Evolutionary conservation across 1,140 invertebrate species (phyloP).

Genomic region (Monochamus saltuarius): DNA sequence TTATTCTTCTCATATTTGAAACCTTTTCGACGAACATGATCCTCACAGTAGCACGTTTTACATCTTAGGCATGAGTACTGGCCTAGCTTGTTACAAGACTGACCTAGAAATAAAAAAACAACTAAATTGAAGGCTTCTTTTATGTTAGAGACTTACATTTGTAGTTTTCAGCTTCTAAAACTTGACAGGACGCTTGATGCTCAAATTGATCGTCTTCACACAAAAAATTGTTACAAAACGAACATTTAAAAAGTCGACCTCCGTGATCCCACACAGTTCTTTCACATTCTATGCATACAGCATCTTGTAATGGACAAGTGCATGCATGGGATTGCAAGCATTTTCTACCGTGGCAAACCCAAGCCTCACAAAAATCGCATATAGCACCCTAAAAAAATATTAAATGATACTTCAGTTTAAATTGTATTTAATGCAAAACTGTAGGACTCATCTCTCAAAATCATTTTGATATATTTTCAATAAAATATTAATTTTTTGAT

Average conservation of each 20-base stretch:
- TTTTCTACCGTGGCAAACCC: slow-evolving; percentile 92
- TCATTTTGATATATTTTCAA: too few species aligned
- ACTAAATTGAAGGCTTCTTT: slow-evolving; percentile 8
- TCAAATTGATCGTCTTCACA: slow-evolving; percentile 99
- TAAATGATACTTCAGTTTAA: too few species aligned
- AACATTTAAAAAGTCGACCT: slow-evolving; percentile 88
- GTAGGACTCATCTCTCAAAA: too few species aligned
- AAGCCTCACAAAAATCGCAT: slow-evolving; percentile 97
- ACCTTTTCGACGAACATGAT: slow-evolving; percentile 90
- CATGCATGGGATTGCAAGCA: slow-evolving; percentile 92
- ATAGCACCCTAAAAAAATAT: slow-evolving; percentile 76
- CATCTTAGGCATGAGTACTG: slow-evolving; percentile 94
- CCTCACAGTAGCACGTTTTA: slow-evolving; percentile 95
- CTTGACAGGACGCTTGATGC: slow-evolving; percentile 96
- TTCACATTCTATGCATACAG: slow-evolving; percentile 89
- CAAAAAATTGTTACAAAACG: slow-evolving; percentile 86
- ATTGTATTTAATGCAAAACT: too few species aligned
- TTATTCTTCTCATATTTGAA: slow-evolving; percentile 91
- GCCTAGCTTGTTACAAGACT: slow-evolving; percentile 91
- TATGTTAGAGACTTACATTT: slow-evolving; percentile 73
- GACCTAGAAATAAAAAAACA: slow-evolving; percentile 59
- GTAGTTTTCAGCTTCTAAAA: slow-evolving; percentile 87
- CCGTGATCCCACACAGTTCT: slow-evolving; percentile 93
- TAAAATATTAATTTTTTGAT: too few species aligned
- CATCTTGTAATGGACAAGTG: slow-evolving; percentile 84